Conservation (phyloP, 2,797 vertebrate genomes). For the Myotis pilosus region DNA sequence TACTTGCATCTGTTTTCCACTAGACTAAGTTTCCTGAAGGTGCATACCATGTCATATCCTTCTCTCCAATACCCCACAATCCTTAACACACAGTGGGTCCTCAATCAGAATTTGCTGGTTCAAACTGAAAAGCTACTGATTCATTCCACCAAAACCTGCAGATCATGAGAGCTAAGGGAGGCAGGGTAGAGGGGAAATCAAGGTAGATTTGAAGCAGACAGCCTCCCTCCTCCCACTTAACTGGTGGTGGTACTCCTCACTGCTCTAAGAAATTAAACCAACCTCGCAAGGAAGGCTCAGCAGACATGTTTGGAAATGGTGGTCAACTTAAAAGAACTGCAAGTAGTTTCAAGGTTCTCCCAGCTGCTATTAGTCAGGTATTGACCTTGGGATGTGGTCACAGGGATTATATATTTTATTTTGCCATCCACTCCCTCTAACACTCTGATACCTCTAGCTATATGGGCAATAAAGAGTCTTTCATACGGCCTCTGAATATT, state of each 20-base stretch:
- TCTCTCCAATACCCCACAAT: background rate
- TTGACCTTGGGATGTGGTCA: slow-evolving; percentile 76
- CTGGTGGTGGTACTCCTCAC: background rate
- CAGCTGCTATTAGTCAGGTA: slow-evolving; percentile 62
- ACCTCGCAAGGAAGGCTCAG: slow-evolving; percentile 22
- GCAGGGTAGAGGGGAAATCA: background rate
- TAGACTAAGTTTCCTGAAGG: slow-evolving; percentile 29
- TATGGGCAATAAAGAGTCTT: slow-evolving; percentile 74
- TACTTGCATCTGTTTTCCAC: background rate
- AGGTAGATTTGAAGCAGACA: background rate
- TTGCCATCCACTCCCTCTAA: slow-evolving; percentile 73
- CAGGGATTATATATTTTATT: slow-evolving; percentile 74
- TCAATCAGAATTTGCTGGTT: slow-evolving; percentile 7
- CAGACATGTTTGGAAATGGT: slow-evolving; percentile 52
- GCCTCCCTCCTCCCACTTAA: background rate
- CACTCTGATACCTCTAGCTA: slow-evolving; percentile 69
- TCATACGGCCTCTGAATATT: slow-evolving; percentile 77
- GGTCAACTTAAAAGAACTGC: slow-evolving; percentile 63
- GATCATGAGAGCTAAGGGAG: background rate
- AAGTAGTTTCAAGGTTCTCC: slow-evolving; percentile 60
- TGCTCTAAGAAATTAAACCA: slow-evolving; percentile 51
- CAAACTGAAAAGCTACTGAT: slow-evolving; percentile 41
- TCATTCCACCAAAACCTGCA: background rate
- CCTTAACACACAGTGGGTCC: background rate
- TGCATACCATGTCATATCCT: background rate